Evolutionary conservation across 2,113 vertebrate species (phyloP).

Genomic region (Leptodactylus fuscus): DNA sequence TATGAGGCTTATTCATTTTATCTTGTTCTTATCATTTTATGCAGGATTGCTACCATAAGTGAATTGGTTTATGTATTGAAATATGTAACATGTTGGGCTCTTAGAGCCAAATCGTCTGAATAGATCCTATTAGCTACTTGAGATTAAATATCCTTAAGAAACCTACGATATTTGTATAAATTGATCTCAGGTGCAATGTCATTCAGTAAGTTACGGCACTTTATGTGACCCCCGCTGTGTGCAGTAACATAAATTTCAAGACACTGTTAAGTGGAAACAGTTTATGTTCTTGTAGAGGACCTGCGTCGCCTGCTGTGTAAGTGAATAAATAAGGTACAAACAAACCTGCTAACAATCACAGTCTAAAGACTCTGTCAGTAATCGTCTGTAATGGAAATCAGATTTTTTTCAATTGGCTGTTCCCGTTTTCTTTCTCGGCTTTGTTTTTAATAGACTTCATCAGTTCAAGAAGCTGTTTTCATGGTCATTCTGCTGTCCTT

Average conservation of each 20-base stretch:
- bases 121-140: no score
- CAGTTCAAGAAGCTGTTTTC: background rate
- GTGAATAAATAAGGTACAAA: conserved; percentile 27
- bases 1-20: no score
- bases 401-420: conserved; percentile 5
- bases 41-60: no score
- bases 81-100: no score
- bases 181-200: background rate
- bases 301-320: conserved; percentile 19
- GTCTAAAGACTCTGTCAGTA: background rate
- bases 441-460: background rate
- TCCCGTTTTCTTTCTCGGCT: background rate
- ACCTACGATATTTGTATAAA: background rate
- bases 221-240: background rate
- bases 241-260: background rate
- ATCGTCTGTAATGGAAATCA: background rate
- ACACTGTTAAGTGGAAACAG: conserved; percentile 17
- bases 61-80: no score
- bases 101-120: no score
- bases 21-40: no score
- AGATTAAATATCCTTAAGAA: no score
- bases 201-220: background rate
- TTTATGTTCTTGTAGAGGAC: conserved; percentile 21
- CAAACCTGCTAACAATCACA: background rate
- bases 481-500: background rate